phyloP scores from a whole-genome alignment of 2,113 vertebrate species.

The Addax nasomaculatus region DNA sequence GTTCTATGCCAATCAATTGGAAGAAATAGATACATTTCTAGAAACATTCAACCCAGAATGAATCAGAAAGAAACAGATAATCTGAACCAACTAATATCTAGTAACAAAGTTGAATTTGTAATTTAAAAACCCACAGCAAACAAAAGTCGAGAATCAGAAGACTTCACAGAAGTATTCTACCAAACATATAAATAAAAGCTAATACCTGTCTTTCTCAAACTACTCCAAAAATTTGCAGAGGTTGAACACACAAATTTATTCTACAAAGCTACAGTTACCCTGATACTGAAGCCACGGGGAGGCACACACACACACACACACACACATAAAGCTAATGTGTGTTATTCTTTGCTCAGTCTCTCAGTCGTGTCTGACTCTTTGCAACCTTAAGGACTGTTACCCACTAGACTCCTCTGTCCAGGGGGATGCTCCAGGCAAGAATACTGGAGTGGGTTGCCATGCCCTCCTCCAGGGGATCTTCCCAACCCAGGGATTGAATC shows the following conservation, averaged over 20 bases:
- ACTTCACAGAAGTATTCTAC: background rate
- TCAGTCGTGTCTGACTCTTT: background rate
- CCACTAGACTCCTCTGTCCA: background rate
- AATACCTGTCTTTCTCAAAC: background rate
- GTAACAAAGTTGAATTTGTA: background rate
- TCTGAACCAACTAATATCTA: background rate
- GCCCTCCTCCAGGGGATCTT: background rate
- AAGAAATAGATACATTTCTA: background rate
- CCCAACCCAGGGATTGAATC: background rate
- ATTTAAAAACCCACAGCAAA: background rate
- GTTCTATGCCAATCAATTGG: background rate
- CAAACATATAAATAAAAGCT: background rate
- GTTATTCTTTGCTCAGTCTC: background rate
- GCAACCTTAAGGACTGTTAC: background rate
- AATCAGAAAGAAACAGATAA: background rate
- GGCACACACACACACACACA: background rate
- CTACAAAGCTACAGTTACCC: background rate
- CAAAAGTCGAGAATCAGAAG: background rate
- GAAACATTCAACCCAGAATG: background rate
- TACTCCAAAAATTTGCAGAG: background rate
- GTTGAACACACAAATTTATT: background rate
- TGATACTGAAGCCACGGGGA: background rate
- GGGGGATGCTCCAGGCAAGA: background rate
- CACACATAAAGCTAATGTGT: background rate
- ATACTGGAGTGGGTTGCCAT: background rate